A percentile compares a stretch with the other conserved stretches of the same genome.
Conservation (phyloP, 2,888 invertebrate species). For the Chydorus sphaericus region DNA sequence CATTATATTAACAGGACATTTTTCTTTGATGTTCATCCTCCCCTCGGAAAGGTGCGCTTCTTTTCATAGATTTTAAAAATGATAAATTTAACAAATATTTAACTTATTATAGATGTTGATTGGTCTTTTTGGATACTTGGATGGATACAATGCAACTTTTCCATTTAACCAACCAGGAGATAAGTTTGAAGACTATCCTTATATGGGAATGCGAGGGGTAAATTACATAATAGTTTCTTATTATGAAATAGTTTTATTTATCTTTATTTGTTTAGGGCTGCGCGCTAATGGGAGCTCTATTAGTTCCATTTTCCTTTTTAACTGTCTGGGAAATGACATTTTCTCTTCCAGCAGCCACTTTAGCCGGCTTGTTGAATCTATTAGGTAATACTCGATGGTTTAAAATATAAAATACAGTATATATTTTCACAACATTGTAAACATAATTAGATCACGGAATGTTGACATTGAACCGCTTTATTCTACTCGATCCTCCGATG, state of each 20-base stretch:
- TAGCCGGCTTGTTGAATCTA: slow-evolving; percentile 63
- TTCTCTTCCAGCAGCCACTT: slow-evolving; percentile 59
- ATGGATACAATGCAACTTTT: slow-evolving; percentile 87
- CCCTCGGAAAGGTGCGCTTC: slow-evolving; percentile 79
- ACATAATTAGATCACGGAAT: slow-evolving; percentile 71
- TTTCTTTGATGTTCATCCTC: slow-evolving; percentile 97
- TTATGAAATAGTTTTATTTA: not conserved
- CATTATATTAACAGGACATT: slow-evolving; percentile 96
- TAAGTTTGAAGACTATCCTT: slow-evolving; percentile 73
- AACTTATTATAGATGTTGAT: slow-evolving; percentile 67
- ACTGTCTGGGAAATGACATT: slow-evolving; percentile 79
- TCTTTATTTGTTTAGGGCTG: slow-evolving; percentile 53
- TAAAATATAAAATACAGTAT: slow-evolving; percentile 8
- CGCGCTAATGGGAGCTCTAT: slow-evolving; percentile 66
- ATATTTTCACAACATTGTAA: not conserved
- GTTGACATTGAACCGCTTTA: slow-evolving; percentile 76
- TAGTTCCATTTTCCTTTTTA: slow-evolving; percentile 72
- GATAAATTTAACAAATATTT: not conserved
- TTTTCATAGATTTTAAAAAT: not conserved
- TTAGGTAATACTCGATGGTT: slow-evolving; percentile 45
- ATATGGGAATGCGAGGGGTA: slow-evolving; percentile 86
- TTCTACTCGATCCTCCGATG: slow-evolving; percentile 83
- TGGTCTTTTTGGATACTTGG: slow-evolving; percentile 74
- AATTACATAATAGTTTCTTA: not conserved
- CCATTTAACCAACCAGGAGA: slow-evolving; percentile 92